phyloP scores from a whole-genome alignment of 2,888 invertebrate genomes.

The Trilocha varians region DNA sequence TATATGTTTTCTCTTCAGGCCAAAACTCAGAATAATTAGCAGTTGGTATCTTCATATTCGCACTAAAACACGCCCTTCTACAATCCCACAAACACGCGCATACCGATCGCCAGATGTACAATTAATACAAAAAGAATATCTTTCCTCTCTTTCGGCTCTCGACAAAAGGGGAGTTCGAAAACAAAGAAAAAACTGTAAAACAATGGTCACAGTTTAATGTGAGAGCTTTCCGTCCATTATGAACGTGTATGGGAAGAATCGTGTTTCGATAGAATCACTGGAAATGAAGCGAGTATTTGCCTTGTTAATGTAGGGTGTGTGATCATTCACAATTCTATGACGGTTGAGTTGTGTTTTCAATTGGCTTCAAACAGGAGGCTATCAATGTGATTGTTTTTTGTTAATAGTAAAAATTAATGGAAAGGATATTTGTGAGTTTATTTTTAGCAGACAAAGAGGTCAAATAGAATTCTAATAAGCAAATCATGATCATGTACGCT shows the following conservation, averaged over 20 bases:
- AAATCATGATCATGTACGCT: too few species aligned
- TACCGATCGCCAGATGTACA: slow-evolving; percentile 20
- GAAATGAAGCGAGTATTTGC: slow-evolving; percentile 28
- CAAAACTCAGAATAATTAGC: too few species aligned
- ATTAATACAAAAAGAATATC: slow-evolving; percentile 26
- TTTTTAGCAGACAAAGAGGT: too few species aligned
- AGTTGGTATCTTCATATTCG: too few species aligned
- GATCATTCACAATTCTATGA: slow-evolving; percentile 2
- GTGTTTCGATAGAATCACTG: slow-evolving; percentile 33
- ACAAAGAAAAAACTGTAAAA: slow-evolving; percentile 50
- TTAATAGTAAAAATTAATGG: too few species aligned
- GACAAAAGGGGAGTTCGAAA: slow-evolving; percentile 47
- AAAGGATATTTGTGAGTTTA: too few species aligned
- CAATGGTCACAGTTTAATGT: slow-evolving; percentile 60
- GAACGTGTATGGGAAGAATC: slow-evolving; percentile 49
- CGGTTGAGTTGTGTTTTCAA: neutral
- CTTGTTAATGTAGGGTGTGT: slow-evolving; percentile 1
- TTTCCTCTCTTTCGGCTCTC: slow-evolving; percentile 33
- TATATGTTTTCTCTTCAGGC: too few species aligned
- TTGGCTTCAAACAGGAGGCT: too few species aligned
- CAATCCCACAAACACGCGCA: too few species aligned
- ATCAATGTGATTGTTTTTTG: too few species aligned
- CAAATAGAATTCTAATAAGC: too few species aligned
- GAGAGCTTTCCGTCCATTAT: slow-evolving; percentile 52
- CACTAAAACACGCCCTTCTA: too few species aligned